phyloP scores from a whole-genome alignment of 2,113 vertebrate species.

The Rattus rattus region DNA sequence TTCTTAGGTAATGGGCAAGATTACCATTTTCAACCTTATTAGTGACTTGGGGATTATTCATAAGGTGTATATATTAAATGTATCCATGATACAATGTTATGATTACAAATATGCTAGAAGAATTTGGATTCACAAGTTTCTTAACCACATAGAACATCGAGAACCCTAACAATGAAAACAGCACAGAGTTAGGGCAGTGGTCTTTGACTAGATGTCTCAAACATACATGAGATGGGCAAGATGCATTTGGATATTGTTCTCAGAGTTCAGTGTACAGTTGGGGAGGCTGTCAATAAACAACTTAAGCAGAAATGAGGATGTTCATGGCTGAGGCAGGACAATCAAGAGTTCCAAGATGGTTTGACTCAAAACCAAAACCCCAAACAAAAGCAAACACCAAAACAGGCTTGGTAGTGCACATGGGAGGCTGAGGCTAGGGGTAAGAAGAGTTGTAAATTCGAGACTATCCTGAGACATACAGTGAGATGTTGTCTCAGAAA shows the following conservation, averaged over 20 bases:
- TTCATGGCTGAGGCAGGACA: neutral
- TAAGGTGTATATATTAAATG: neutral
- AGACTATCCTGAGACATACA: neutral
- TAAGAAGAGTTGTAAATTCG: neutral
- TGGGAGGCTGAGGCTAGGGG: neutral
- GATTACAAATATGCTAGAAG: neutral
- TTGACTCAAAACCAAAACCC: neutral
- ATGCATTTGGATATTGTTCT: neutral
- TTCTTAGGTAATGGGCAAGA: slow-evolving; percentile 30
- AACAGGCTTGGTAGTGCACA: neutral
- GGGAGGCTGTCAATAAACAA: neutral
- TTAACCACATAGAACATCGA: neutral
- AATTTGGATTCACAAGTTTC: slow-evolving; percentile 37
- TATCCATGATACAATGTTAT: neutral
- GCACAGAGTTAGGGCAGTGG: neutral
- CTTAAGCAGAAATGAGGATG: neutral
- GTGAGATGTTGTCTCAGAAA: neutral
- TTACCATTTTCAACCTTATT: slow-evolving; percentile 26
- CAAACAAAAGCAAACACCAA: neutral
- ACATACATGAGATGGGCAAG: neutral
- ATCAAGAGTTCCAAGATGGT: neutral
- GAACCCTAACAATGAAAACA: slow-evolving; percentile 35
- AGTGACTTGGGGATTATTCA: slow-evolving; percentile 11
- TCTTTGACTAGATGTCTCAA: slow-evolving; percentile 49
- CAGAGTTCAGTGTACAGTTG: neutral